phyloP scores from a whole-genome alignment of 2,113 vertebrate genomes.

The Callopanchax toddi region DNA sequence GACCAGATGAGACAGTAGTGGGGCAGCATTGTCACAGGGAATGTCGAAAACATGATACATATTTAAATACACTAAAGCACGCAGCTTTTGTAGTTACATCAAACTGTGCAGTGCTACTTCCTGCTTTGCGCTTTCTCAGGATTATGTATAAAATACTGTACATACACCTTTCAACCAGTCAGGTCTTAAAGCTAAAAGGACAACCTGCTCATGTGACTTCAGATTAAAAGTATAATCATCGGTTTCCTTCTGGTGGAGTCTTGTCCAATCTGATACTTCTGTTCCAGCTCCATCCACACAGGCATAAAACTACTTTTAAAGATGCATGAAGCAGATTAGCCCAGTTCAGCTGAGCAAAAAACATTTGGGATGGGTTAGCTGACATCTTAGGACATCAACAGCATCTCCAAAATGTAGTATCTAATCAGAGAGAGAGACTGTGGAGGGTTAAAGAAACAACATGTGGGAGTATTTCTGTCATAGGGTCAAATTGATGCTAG shows the following conservation, averaged over 20 bases:
- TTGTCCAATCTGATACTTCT: slow-evolving; percentile 43
- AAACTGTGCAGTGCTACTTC: slow-evolving; percentile 5
- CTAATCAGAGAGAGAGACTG: slow-evolving; percentile 22
- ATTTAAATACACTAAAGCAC: slow-evolving; percentile 20
- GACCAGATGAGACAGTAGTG: slow-evolving; percentile 72
- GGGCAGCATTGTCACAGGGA: slow-evolving; percentile 48
- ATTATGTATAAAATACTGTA: too few relatives aligned
- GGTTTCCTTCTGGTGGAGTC: slow-evolving; percentile 56
- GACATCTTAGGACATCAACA: slow-evolving; percentile 28
- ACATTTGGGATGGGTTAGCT: slow-evolving; percentile 48
- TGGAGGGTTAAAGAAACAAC: neutral
- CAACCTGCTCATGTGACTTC: neutral
- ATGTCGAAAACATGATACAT: slow-evolving; percentile 34
- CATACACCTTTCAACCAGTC: slow-evolving; percentile 1
- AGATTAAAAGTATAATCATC: slow-evolving; percentile 34
- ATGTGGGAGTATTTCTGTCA: slow-evolving; percentile 4
- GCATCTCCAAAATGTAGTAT: slow-evolving; percentile 19
- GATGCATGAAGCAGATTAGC: slow-evolving; percentile 72
- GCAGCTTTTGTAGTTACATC: neutral
- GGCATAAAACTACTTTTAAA: slow-evolving; percentile 71
- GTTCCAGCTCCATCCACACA: slow-evolving; percentile 59
- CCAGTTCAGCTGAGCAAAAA: slow-evolving; percentile 62
- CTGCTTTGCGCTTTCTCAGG: neutral
- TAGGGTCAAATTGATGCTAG: slow-evolving; percentile 22
- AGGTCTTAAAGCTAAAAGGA: slow-evolving; percentile 1